Evolutionary conservation across 2,797 vertebrate genomes (phyloP).

Genomic region (Diplodus sargus): DNA sequence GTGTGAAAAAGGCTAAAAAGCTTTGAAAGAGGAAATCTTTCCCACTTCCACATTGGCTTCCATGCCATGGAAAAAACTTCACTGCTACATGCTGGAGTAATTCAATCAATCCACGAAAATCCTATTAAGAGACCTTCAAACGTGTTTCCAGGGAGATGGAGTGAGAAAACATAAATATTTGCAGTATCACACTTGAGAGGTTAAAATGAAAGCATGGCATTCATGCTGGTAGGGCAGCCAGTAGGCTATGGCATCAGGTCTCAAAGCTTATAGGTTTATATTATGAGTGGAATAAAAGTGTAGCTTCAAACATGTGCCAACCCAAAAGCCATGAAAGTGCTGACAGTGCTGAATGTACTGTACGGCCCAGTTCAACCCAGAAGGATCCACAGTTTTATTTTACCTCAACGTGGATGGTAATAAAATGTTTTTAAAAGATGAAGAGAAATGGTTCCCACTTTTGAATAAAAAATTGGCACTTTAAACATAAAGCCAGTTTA

Average conservation of each 20-base stretch:
- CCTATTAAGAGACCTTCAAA: slow-evolving; percentile 75
- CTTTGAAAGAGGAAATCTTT: slow-evolving; percentile 42
- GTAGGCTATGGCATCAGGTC: slow-evolving; percentile 59
- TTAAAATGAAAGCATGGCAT: slow-evolving; percentile 76
- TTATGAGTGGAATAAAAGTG: slow-evolving; percentile 76
- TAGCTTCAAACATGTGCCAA: slow-evolving; percentile 61
- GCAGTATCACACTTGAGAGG: slow-evolving; percentile 76
- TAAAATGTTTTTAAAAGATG: slow-evolving; percentile 13
- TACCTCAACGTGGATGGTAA: background rate
- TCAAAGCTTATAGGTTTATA: slow-evolving; percentile 61
- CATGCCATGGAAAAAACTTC: slow-evolving; percentile 75
- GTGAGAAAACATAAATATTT: slow-evolving; percentile 81
- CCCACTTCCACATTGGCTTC: slow-evolving; percentile 62
- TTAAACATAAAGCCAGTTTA: slow-evolving; percentile 7
- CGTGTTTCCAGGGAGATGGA: slow-evolving; percentile 76
- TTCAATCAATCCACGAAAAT: slow-evolving; percentile 76
- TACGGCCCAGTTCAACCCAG: slow-evolving; percentile 29
- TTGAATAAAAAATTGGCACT: background rate
- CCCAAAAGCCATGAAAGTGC: slow-evolving; percentile 55
- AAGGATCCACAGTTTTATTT: slow-evolving; percentile 36
- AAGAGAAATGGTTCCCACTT: slow-evolving; percentile 16
- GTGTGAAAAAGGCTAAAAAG: slow-evolving; percentile 46
- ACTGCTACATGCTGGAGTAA: slow-evolving; percentile 67
- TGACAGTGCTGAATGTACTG: slow-evolving; percentile 53
- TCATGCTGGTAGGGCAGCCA: slow-evolving; percentile 62